Conservation (phyloP, 1,140 invertebrate genomes). For the Eueides isabella region DNA sequence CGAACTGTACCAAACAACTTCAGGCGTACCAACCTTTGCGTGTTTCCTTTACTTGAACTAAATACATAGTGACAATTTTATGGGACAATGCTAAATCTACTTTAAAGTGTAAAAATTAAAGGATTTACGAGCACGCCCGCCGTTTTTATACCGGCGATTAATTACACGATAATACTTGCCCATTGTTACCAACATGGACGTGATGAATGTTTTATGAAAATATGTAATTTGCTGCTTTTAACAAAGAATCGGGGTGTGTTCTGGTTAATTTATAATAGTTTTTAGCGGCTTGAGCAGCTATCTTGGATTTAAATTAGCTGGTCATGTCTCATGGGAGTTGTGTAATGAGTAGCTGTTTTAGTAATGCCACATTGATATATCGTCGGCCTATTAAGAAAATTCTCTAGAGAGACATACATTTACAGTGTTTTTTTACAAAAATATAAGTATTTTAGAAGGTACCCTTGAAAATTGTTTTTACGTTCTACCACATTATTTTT, state of each 20-base stretch:
- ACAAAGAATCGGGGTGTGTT: neutral
- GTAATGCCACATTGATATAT: no score
- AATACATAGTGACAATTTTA: slow-evolving; percentile 50
- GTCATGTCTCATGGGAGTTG: no score
- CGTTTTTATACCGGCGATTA: slow-evolving; percentile 41
- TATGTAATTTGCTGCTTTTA: slow-evolving; percentile 1
- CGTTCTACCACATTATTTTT: no score
- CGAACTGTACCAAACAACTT: slow-evolving; percentile 5
- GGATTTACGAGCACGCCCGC: slow-evolving; percentile 41
- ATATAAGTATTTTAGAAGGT: no score
- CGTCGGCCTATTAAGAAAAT: no score
- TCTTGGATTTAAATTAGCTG: neutral
- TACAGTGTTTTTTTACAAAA: no score
- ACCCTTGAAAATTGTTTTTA: no score
- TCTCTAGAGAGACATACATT: no score
- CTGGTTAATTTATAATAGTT: neutral
- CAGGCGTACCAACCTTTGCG: slow-evolving; percentile 6
- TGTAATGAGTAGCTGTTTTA: no score
- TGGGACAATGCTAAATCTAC: slow-evolving; percentile 29
- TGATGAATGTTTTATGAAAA: slow-evolving; percentile 25
- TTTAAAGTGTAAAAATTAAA: slow-evolving; percentile 46
- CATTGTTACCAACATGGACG: slow-evolving; percentile 29
- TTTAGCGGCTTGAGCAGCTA: neutral
- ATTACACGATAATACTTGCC: slow-evolving; percentile 44
- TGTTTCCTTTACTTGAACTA: slow-evolving; percentile 26